These are phyloP conservation scores for Serranus cabrilla DNA, from an alignment of 2,797 vertebrate genomes.

Conservation along the genomic window DNA sequence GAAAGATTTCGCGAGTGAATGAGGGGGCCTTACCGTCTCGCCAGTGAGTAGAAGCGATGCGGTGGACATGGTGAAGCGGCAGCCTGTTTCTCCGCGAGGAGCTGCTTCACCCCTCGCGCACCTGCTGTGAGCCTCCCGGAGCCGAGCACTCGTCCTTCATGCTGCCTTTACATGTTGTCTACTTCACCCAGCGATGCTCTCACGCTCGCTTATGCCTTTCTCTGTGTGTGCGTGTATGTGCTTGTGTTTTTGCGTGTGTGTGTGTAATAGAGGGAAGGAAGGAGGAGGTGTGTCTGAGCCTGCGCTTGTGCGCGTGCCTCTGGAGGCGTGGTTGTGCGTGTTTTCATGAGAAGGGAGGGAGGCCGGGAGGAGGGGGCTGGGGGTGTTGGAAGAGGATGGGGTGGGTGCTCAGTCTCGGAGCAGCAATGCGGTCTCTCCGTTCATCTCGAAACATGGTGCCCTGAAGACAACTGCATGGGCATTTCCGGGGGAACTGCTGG, in stretches of 20 bases:
- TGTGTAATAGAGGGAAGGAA: conserved; percentile 50
- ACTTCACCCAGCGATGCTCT: conserved; percentile 53
- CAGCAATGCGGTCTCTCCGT: conserved; percentile 71
- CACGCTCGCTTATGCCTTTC: conserved; percentile 27
- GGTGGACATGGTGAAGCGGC: conserved; percentile 55
- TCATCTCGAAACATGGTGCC: conserved; percentile 31
- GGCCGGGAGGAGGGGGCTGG: neutral
- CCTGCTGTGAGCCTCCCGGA: conserved; percentile 58
- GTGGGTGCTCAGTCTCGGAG: conserved; percentile 50
- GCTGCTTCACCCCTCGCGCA: conserved; percentile 55
- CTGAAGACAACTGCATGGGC: conserved; percentile 23
- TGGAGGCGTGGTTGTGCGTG: conserved; percentile 78
- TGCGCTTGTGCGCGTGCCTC: conserved; percentile 76
- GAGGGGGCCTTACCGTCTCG: conserved; percentile 75
- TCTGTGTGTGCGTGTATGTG: conserved; percentile 28
- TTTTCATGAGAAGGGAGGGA: conserved; percentile 48
- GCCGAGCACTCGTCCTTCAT: conserved; percentile 49
- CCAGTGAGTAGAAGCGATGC: conserved; percentile 54
- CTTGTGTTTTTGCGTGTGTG: conserved; percentile 28
- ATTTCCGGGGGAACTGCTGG: conserved; percentile 34
- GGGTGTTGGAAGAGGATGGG: neutral
- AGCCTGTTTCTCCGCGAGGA: conserved; percentile 18
- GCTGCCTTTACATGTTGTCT: conserved; percentile 63
- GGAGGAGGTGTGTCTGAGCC: conserved; percentile 80
- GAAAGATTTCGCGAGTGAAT: conserved; percentile 10